Conservation (phyloP, 2,888 invertebrate genomes). For the Colletes collaris region DNA sequence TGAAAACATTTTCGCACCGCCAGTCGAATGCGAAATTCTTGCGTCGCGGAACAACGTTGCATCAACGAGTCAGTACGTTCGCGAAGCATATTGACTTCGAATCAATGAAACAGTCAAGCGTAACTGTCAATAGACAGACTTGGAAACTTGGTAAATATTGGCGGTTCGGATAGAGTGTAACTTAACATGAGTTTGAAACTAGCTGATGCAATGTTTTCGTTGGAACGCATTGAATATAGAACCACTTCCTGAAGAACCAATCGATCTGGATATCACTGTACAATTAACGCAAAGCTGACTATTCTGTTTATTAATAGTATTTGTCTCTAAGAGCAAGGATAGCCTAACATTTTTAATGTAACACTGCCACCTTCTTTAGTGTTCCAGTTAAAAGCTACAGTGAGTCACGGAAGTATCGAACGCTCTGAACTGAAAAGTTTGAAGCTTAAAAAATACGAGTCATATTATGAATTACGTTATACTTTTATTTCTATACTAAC, state of each 20-base stretch:
- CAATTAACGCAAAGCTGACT: conserved; percentile 1
- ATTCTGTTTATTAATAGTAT: not conserved
- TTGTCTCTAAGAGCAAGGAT: no score
- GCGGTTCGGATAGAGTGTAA: conserved; percentile 15
- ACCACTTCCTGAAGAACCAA: conserved; percentile 1
- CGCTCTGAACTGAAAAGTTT: no score
- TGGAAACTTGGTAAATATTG: conserved; percentile 23
- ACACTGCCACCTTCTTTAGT: no score
- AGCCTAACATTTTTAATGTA: no score
- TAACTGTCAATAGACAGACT: conserved; percentile 34
- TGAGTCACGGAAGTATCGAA: no score
- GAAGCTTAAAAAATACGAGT: no score
- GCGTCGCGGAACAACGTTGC: not conserved
- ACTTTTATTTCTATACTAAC: no score
- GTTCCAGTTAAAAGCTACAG: no score
- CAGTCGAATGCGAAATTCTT: not conserved
- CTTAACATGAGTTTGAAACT: not conserved
- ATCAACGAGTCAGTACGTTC: not conserved
- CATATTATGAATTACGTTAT: no score
- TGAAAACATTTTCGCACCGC: not conserved
- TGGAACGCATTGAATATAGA: conserved; percentile 5
- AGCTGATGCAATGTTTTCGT: conserved; percentile 3
- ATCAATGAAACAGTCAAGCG: conserved; percentile 20
- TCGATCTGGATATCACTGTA: not conserved
- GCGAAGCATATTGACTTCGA: conserved; percentile 12